Conservation (phyloP, 2,797 vertebrate genomes). For the Pseudotriccus pelzelni region DNA sequence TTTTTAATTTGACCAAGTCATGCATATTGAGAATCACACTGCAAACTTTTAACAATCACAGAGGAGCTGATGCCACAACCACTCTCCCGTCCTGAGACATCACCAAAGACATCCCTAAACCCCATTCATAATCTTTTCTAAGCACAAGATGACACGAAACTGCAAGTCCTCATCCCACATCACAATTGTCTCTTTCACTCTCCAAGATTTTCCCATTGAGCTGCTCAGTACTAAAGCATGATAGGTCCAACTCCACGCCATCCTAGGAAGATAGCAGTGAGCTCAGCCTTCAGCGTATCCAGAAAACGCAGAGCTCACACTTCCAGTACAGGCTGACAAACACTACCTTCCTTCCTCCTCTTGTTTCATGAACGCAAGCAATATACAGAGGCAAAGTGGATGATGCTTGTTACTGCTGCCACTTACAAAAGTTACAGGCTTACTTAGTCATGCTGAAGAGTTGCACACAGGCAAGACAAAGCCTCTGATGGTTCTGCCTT, state of each 20-base stretch:
- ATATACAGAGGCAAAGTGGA: neutral
- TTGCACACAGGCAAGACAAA: neutral
- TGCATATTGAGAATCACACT: neutral
- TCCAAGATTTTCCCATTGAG: neutral
- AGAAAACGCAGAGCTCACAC: neutral
- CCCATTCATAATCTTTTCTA: neutral
- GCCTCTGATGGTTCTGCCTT: neutral
- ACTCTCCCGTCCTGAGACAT: neutral
- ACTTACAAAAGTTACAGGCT: neutral
- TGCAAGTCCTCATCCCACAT: neutral
- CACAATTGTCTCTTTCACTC: neutral
- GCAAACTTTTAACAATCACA: neutral
- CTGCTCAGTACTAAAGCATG: neutral
- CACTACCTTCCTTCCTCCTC: accelerated
- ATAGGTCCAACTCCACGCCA: accelerated
- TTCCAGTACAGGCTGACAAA: neutral
- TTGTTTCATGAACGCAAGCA: neutral
- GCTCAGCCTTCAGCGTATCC: neutral
- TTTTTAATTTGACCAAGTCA: neutral
- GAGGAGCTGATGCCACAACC: neutral
- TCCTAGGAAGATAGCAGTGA: neutral
- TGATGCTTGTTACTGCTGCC: neutral
- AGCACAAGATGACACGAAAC: neutral
- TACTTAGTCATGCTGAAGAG: neutral
- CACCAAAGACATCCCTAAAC: neutral